phyloP scores from a whole-genome alignment of 2,113 vertebrate genomes.

The Bombycilla garrulus region DNA sequence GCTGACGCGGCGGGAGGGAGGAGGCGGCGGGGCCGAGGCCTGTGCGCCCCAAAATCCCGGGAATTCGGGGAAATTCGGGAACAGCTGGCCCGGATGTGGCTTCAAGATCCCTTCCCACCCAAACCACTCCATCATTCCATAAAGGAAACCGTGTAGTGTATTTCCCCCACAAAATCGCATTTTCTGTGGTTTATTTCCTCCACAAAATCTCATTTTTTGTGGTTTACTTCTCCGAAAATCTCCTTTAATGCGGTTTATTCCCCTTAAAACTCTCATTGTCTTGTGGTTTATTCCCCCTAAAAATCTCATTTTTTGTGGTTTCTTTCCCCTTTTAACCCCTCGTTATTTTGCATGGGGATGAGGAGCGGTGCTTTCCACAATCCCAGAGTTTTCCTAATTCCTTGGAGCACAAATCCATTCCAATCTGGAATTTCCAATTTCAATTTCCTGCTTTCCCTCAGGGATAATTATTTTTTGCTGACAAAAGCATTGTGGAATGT shows the following conservation, averaged over 20 bases:
- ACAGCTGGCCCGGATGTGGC: not conserved
- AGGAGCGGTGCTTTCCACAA: not conserved
- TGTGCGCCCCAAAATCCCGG: not conserved
- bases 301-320: not conserved
- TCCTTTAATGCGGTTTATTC: not conserved
- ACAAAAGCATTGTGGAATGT: not conserved
- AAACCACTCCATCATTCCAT: not conserved
- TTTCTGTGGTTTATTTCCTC: not conserved
- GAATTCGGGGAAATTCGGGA: not conserved
- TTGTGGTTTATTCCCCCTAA: not conserved
- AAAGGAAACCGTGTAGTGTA: no score
- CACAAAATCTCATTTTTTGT: no score
- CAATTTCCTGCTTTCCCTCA: not conserved
- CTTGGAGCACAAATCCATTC: not conserved
- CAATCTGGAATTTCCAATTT: not conserved
- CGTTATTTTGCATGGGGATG: not conserved
- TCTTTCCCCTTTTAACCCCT: not conserved
- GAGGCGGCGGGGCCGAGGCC: not conserved
- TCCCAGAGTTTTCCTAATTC: not conserved
- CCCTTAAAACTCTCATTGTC: not conserved
- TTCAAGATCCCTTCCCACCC: not conserved
- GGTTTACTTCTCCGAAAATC: not conserved
- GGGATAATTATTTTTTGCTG: not conserved
- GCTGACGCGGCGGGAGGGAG: slow-evolving; percentile 12
- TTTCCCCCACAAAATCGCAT: not conserved